Base-by-base conservation (phyloP, 2,888 invertebrate genomes). In the Pseudococcus longispinus region DNA sequence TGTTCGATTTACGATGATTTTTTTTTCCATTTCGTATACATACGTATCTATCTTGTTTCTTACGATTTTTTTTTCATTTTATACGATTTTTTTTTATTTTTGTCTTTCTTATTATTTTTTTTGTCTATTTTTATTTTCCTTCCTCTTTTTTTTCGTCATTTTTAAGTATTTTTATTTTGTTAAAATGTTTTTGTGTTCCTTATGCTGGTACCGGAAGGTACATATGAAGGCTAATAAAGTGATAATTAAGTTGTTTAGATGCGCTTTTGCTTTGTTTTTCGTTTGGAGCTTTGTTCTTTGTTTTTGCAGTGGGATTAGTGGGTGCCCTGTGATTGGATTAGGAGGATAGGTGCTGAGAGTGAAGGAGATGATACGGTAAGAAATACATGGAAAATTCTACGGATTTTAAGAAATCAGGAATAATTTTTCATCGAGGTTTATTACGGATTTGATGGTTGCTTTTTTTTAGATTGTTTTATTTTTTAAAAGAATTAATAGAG, bases 131-230 rank as follows among this genome's bases (percentile, higher is more conserved):
- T 51, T 83, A 26, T 42, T 51, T 42, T 37, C 26, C 44, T 83
- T 51, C 37, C 83, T 32, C 37, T 83, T 83, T 51, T 83, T 83
- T 51, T 83, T 51, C 37, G 23, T 55, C 42, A 51, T 83, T 46
- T 83, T 55, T 83, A 83, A 83, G 83, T 60, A 83, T 51, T 55
- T 55, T 83, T 83, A 55, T 83, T 46, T 83, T 83, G 83, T 55
- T 55, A 83, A 83, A 83, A 83, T 83, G 83, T 83, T 60, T 51
- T 23, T 60, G 55, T 32, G 26, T 55, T 51, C 51, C 60, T 80
- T 80, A 42, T 20, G 77, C 42, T 42, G 20, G 42, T 29, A 80
- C 42, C 32, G 60, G 20, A 74, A 20, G 77, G 77, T 42, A 11
- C 37, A 80, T 15, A 80, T 29, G 42, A 20, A n/a, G 74, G 74